Base-by-base conservation (phyloP, 2,113 vertebrate species). In the Erythrocercus mccallii region DNA sequence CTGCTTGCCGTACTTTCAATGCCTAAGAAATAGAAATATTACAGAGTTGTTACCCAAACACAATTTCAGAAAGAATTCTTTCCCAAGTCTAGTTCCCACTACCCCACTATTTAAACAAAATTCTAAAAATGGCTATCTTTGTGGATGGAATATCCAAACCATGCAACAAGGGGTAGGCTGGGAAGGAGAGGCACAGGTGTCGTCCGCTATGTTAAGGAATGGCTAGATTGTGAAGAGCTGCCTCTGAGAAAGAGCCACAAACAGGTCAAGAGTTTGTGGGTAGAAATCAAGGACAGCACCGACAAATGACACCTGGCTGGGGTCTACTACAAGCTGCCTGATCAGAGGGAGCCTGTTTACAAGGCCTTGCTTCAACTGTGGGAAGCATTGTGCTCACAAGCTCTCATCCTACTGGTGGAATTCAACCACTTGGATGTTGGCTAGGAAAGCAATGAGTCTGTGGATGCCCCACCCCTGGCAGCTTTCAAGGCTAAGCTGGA, bases 1-100 rank as follows among this genome's bases (percentile, higher is more conserved):
- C 99, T 19, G 99, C 99, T 98, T 99, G 99, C 15, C 99, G 98
- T 77, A 99, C 99, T 98, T 99, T 99, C 64, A 99, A 96, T 31
- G 98, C 98, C 99, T 99, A 94, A 72, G 54, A 94, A 96, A 91
- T 4, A 95, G 53, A 97, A 48, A n/a, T 5, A 88, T 73, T 33
- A 76, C 21, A 88, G 38, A 40, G 47, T 28, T 68, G 86, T 94
- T 80, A 92, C 15, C 15, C 56, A 77, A 37, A 37, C 6, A 30
- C 16, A 37, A 50, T 61, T 66, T 81, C 38, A 76, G 68, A 56
- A 65, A 64, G 0, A 65, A 81, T 37, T 38, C 3, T 91, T 87
- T 76, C 16, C 28, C 5, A 8, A 20, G 16, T 73, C 44, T 33
- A 86, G 17, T 33, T 84, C 22, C n/a, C 42, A 80, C 12, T 62